Evolutionary conservation across 2,113 vertebrate genomes (phyloP).

Genomic region (Phylloscopus trochilus): DNA sequence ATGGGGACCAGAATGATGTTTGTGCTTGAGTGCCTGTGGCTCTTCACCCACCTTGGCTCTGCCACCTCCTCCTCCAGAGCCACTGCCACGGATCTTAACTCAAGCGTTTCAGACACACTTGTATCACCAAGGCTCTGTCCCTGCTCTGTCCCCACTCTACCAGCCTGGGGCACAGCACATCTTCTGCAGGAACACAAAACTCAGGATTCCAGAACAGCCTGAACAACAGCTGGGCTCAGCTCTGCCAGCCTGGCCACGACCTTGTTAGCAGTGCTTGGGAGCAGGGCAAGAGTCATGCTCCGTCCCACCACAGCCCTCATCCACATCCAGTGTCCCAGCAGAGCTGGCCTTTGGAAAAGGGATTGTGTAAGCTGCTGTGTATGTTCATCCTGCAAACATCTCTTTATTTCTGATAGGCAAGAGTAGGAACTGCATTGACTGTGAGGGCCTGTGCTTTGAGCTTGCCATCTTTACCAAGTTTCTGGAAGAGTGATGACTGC

Average conservation of each 20-base stretch:
- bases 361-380: fast-evolving
- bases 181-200: background rate
- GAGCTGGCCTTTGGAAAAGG: background rate
- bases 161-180: background rate
- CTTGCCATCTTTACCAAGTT: background rate
- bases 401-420: background rate
- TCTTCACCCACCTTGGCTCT: fast-evolving
- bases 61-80: background rate
- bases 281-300: background rate
- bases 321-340: background rate
- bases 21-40: background rate
- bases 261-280: background rate
- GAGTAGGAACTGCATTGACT: background rate
- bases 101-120: background rate
- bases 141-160: background rate
- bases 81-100: background rate
- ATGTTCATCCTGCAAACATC: background rate
- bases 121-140: background rate
- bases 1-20: background rate
- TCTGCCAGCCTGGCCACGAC: background rate
- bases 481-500: background rate
- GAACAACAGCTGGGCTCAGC: background rate
- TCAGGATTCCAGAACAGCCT: fast-evolving
- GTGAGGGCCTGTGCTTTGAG: background rate
- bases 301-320: background rate